Conservation (phyloP, 2,888 invertebrate genomes). For the Philereme transversata region DNA sequence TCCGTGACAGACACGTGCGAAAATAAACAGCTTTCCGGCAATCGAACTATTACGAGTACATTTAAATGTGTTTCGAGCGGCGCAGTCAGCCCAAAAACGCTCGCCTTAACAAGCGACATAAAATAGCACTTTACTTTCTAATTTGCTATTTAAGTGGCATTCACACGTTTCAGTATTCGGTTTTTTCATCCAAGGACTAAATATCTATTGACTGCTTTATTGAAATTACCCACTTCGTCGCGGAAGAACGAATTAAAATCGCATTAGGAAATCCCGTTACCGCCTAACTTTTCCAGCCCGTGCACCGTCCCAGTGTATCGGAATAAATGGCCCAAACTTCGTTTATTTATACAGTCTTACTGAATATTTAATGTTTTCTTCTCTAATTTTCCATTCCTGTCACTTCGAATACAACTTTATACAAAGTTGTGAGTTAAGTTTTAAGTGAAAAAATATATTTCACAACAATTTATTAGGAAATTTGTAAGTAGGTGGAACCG, state of each 20-base stretch:
- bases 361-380: constrained; percentile 79
- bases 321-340: constrained; percentile 82
- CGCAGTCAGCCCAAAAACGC: constrained; percentile 17
- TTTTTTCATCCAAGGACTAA: constrained; percentile 52
- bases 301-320: constrained; percentile 78
- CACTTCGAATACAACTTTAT: constrained; percentile 60
- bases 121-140: constrained; percentile 41
- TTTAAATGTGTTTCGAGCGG: constrained; percentile 12
- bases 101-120: constrained; percentile 31
- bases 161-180: constrained; percentile 45
- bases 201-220: constrained; percentile 72
- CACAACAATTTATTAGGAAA: no score
- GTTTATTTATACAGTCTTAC: constrained; percentile 80
- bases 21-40: no score
- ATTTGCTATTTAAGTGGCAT: constrained; percentile 42
- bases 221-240: constrained; percentile 78
- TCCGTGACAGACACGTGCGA: no score
- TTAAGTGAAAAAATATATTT: no score
- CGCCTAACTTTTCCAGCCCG: constrained; percentile 80
- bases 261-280: constrained; percentile 82
- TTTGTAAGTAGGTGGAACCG: no score
- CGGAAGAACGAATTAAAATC: constrained; percentile 82
- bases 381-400: constrained; percentile 73
- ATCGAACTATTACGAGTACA: not conserved
- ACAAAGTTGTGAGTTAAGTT: constrained; percentile 38